Percentiles rank a stretch among this genome's conserved stretches.
These are phyloP conservation scores for Tenthredo amoena DNA, from an alignment of 2,888 invertebrate species.

Conservation along the genomic window DNA sequence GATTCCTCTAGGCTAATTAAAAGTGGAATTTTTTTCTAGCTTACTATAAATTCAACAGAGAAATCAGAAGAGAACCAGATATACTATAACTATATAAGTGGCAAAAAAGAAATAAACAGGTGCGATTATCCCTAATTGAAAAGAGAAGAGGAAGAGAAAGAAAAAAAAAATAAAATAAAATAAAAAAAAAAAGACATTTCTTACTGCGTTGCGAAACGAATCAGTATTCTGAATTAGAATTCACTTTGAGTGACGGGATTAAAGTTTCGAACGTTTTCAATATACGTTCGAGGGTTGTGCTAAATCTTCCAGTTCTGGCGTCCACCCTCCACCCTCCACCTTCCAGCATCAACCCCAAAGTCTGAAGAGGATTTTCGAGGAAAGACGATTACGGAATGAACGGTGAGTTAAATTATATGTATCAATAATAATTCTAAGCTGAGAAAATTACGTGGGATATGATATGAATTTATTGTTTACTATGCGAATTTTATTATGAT, in stretches of 20 bases:
- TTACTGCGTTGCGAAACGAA: neutral
- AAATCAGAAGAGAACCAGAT: neutral
- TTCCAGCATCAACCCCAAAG: neutral
- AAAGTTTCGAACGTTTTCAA: conserved; percentile 36
- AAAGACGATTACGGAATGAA: conserved; percentile 28
- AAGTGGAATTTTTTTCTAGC: neutral
- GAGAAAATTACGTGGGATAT: neutral
- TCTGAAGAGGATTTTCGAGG: conserved; percentile 36
- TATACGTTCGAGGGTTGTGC: conserved; percentile 32
- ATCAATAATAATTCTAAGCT: neutral
- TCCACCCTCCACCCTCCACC: neutral
- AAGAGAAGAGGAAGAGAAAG: neutral
- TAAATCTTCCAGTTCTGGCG: conserved; percentile 3
- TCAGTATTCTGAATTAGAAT: conserved; percentile 37
- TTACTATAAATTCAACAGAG: neutral
- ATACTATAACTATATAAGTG: neutral
- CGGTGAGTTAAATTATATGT: conserved; percentile 30
- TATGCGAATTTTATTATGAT: neutral
- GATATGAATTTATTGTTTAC: neutral
- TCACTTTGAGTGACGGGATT: conserved; percentile 35
- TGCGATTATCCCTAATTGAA: neutral
- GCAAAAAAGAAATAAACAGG: neutral
- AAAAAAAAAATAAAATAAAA: neutral
- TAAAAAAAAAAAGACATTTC: neutral
- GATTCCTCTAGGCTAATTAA: neutral